phyloP scores from a whole-genome alignment of 2,797 vertebrate genomes.

The Gambelia wislizenii region DNA sequence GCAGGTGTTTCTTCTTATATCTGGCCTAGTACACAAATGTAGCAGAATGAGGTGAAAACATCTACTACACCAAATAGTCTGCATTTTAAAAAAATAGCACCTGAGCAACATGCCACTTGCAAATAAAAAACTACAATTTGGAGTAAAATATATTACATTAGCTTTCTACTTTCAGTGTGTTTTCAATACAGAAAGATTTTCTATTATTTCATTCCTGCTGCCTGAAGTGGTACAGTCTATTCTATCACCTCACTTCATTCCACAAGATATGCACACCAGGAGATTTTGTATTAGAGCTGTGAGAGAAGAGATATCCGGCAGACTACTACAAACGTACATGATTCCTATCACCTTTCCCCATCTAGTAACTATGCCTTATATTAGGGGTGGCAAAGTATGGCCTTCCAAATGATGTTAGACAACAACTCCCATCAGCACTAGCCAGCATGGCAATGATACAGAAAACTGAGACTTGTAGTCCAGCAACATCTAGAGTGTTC shows the following conservation, averaged over 20 bases:
- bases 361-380: no score
- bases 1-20: not conserved
- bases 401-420: no score
- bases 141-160: not conserved
- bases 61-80: not conserved
- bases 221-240: not conserved
- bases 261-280: not conserved
- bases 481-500: no score
- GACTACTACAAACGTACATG: not conserved
- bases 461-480: no score
- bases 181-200: not conserved
- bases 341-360: not conserved
- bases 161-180: no score
- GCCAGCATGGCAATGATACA: no score
- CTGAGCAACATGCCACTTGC: not conserved
- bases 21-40: not conserved
- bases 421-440: no score
- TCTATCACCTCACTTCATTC: not conserved
- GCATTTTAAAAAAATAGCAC: not conserved
- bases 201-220: not conserved
- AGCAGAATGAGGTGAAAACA: not conserved
- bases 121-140: not conserved
- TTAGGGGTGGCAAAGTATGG: no score
- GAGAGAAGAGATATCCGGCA: not conserved
- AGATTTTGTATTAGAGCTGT: no score